Evolutionary conservation across 2,888 invertebrate species (phyloP), one percentile per base, ranked within the genome.

Genomic region (Notodonta ziczac): DNA sequence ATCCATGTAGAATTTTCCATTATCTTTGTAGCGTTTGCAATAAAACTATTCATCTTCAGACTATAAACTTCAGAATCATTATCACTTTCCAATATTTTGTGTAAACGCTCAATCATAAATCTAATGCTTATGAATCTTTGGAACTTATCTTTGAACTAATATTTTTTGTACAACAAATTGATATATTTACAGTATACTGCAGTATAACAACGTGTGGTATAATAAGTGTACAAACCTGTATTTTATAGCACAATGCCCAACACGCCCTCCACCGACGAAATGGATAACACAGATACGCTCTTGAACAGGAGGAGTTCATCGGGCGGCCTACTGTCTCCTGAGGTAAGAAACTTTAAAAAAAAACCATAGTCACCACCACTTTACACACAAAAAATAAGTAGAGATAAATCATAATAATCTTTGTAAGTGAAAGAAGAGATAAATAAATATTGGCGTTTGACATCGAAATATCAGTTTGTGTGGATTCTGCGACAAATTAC

Each of bases 261-360:
- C 74, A 96, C 96, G 0, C 96, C 96, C 5, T 96, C 96, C 0
- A 95, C 96, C 32, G 96, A 96, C 63, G 96, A 95, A 64, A 89
- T 94, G 82, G 95, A 95, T 61, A 87, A 80, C 64, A 84, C 77
- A 53, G 95, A 95, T 77, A 92, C 94, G 66, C 85, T 94, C 69
- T 92, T 95, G 65, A 91, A 94, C 68, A 95, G 98, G 62, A 94
- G 98, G 60, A 97, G 97, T 80, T 98, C 98, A 3, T 97, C 97
- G 0, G 97, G 97, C 0, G 97, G 96, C 42, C 89, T 97, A 0
- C 89, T 98, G 7, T 98, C 98, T 0, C 98, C 98, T 0, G 97
- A 97, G 90, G 96, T 96, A 71, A 90, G 71, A 24, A 24, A 24
- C 24, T 24, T 24, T 24, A 24, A 24, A 24, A 24, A 2, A 24